These are phyloP conservation scores for Idris sp. DNA, from an alignment of 1,140 invertebrate genomes.

Conservation along the genomic window DNA sequence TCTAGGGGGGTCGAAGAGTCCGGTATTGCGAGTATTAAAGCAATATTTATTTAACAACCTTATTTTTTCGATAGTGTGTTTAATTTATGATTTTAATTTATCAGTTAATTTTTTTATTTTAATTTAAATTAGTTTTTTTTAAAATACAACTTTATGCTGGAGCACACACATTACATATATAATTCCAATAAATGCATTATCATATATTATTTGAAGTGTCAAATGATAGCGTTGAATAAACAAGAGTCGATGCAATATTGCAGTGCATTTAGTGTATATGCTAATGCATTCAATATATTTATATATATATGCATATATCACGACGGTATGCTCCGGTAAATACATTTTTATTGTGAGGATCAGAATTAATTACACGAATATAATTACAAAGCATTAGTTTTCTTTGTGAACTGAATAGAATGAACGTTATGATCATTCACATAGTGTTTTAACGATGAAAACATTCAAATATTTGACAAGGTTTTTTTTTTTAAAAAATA, in stretches of 20 bases:
- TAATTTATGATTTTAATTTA: too few relatives aligned
- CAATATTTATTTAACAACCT: too few relatives aligned
- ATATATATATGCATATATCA: slow-evolving; percentile 4
- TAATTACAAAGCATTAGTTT: slow-evolving; percentile 28
- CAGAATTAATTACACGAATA: slow-evolving; percentile 39
- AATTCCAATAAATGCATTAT: slow-evolving; percentile 24
- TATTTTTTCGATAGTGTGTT: too few relatives aligned
- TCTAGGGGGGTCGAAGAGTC: too few relatives aligned
- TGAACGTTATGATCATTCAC: too few relatives aligned
- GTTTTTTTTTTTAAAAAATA: too few relatives aligned
- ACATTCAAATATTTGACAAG: too few relatives aligned
- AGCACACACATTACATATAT: slow-evolving; percentile 21
- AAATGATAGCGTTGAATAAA: slow-evolving; percentile 39
- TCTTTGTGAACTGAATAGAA: too few relatives aligned
- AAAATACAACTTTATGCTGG: too few relatives aligned
- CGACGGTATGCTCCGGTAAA: slow-evolving; percentile 11
- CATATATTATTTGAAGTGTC: slow-evolving; percentile 35
- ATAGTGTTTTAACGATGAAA: slow-evolving; percentile 8
- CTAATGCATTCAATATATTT: slow-evolving; percentile 17
- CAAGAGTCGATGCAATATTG: slow-evolving; percentile 31
- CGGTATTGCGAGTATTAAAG: too few relatives aligned
- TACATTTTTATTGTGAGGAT: slow-evolving; percentile 27
- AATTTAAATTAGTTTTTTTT: too few relatives aligned
- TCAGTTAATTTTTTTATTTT: too few relatives aligned
- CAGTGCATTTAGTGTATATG: slow-evolving; percentile 15